Evolutionary conservation across 1,140 invertebrate species (phyloP).

Genomic region (Spodoptera frugiperda): DNA sequence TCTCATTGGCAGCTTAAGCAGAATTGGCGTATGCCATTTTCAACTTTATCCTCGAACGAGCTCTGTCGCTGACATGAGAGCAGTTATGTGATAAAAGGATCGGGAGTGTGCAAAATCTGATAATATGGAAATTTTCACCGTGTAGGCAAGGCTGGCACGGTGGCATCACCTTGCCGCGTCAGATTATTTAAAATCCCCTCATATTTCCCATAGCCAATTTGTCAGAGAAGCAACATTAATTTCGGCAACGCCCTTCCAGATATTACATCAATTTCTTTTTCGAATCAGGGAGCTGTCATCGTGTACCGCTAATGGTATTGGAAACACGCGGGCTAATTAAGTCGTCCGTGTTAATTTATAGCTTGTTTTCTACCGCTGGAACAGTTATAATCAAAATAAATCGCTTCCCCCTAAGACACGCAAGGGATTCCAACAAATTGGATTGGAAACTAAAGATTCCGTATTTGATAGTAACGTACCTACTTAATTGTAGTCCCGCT

Average conservation of each 20-base stretch:
- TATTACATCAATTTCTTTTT: conserved; percentile 75
- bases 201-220: conserved; percentile 54
- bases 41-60: conserved; percentile 37
- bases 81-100: conserved; percentile 36
- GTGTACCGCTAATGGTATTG: conserved; percentile 81
- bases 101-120: conserved; percentile 40
- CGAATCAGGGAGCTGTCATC: conserved; percentile 72
- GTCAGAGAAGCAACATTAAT: conserved; percentile 66
- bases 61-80: conserved; percentile 32
- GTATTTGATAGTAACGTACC: conserved; percentile 50
- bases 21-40: conserved; percentile 37
- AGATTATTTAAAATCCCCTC: conserved; percentile 47
- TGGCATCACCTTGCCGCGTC: conserved; percentile 35
- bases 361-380: conserved; percentile 65
- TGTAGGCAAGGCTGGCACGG: conserved; percentile 38
- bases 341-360: conserved; percentile 77
- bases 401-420: conserved; percentile 74
- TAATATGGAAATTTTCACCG: conserved; percentile 32
- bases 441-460: conserved; percentile 62
- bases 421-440: conserved; percentile 73
- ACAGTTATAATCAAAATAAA: conserved; percentile 81
- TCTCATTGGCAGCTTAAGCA: conserved; percentile 36
- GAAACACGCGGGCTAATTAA: conserved; percentile 79
- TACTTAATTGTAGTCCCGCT: conserved; percentile 44
- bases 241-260: conserved; percentile 70